Evolutionary conservation across 1,140 invertebrate species (phyloP).

Genomic region (Cherax quadricarinatus): DNA sequence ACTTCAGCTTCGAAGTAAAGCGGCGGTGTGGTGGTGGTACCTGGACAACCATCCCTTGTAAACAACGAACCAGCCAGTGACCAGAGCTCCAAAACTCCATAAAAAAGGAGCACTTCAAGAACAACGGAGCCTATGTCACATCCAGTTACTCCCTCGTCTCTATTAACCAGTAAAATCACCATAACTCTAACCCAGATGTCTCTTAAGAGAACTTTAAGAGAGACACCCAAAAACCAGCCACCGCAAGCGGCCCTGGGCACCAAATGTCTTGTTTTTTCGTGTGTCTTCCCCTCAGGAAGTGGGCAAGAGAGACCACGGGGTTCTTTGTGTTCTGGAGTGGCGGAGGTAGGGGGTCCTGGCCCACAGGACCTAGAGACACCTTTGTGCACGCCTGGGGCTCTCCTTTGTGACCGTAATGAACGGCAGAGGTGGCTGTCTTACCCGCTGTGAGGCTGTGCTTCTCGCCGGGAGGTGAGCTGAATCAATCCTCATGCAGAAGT

Average conservation of each 20-base stretch:
- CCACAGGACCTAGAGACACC: slow-evolving; percentile 43
- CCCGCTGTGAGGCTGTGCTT: slow-evolving; percentile 55
- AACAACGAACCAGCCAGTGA: slow-evolving; percentile 19
- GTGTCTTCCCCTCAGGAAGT: slow-evolving; percentile 50
- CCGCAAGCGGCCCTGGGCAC: slow-evolving; percentile 39
- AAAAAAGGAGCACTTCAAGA: background rate
- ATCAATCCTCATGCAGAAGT: too few relatives aligned
- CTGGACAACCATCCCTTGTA: background rate
- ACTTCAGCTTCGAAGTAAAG: background rate
- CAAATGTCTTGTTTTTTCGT: slow-evolving; percentile 59
- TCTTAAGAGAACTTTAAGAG: slow-evolving; percentile 32
- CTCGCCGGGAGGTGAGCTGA: background rate
- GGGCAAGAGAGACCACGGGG: slow-evolving; percentile 47
- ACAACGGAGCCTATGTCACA: background rate
- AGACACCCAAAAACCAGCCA: slow-evolving; percentile 22
- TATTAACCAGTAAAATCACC: slow-evolving; percentile 63
- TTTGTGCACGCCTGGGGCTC: slow-evolving; percentile 3
- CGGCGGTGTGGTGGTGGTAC: background rate
- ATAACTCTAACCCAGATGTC: slow-evolving; percentile 40
- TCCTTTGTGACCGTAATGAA: slow-evolving; percentile 62
- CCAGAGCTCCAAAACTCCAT: slow-evolving; percentile 10
- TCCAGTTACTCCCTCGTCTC: background rate
- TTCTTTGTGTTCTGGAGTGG: slow-evolving; percentile 47
- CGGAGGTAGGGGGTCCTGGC: slow-evolving; percentile 37
- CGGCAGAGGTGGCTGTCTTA: slow-evolving; percentile 38